Evolutionary conservation across 2,113 vertebrate genomes (phyloP).

Genomic region (Erythrolamprus reginae): DNA sequence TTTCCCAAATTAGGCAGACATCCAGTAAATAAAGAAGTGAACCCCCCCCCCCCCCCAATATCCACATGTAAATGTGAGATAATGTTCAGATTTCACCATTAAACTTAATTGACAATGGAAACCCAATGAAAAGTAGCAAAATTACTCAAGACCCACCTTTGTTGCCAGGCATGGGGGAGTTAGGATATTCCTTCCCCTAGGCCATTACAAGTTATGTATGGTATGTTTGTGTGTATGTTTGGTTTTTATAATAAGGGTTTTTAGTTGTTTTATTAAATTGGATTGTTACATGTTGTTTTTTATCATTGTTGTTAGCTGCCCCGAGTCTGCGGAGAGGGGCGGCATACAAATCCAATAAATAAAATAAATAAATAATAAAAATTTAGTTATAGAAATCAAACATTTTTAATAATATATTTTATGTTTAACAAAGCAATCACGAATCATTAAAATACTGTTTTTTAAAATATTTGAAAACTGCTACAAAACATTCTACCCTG

Average conservation of each 20-base stretch:
- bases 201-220: too few species aligned
- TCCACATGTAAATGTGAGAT: background rate
- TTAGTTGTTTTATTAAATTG: too few species aligned
- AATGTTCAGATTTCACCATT: background rate
- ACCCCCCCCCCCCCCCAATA: background rate
- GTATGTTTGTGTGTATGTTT: too few species aligned
- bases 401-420: slow-evolving; percentile 30
- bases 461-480: background rate
- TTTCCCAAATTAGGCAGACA: background rate
- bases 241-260: too few species aligned
- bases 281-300: too few species aligned
- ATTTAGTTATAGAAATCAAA: slow-evolving; percentile 27
- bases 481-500: background rate
- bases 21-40: background rate
- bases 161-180: too few species aligned
- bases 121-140: background rate
- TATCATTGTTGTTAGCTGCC: too few species aligned
- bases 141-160: too few species aligned
- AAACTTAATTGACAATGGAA: slow-evolving; percentile 28
- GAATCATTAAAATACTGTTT: slow-evolving; percentile 16
- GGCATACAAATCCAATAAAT: too few species aligned
- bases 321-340: too few species aligned
- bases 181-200: too few species aligned
- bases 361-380: too few species aligned
- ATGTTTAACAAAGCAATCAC: slow-evolving; percentile 24